Evolutionary conservation across 1,140 invertebrate species (phyloP).

Genomic region (Cydia splendana): DNA sequence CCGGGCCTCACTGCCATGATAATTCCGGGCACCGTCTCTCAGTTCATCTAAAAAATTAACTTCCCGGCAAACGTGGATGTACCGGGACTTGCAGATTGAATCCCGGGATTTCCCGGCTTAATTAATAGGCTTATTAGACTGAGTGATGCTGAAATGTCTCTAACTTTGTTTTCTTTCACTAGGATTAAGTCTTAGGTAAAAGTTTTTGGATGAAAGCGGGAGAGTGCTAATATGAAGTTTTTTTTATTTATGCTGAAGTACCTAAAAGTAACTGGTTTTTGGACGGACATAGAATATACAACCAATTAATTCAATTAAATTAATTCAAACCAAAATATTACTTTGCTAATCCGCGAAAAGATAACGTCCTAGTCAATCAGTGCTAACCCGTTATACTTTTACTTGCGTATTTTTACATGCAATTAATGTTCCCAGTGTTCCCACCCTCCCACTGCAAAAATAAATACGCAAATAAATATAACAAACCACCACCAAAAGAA

Average conservation of each 20-base stretch:
- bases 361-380: too few relatives aligned
- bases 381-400: too few relatives aligned
- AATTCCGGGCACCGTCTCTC: slow-evolving; percentile 24
- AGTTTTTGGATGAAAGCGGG: neutral
- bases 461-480: too few relatives aligned
- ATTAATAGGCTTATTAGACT: slow-evolving; percentile 28
- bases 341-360: too few relatives aligned
- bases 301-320: too few relatives aligned
- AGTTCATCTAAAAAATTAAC: slow-evolving; percentile 33
- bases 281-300: too few relatives aligned
- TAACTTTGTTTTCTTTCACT: slow-evolving; percentile 6
- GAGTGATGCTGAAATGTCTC: slow-evolving; percentile 10
- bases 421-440: too few relatives aligned
- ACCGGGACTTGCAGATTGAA: slow-evolving; percentile 25
- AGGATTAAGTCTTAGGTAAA: neutral
- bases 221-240: neutral
- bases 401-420: too few relatives aligned
- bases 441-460: too few relatives aligned
- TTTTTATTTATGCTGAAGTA: neutral
- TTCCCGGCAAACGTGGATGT: slow-evolving; percentile 28
- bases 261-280: too few relatives aligned
- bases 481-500: too few relatives aligned
- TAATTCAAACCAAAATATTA: too few relatives aligned
- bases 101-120: slow-evolving; percentile 9
- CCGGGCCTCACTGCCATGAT: slow-evolving; percentile 13